Evolutionary conservation across 2,113 vertebrate genomes (phyloP), one percentile per base, ranked within the genome.

Genomic region (Amphilophus citrinellus): DNA sequence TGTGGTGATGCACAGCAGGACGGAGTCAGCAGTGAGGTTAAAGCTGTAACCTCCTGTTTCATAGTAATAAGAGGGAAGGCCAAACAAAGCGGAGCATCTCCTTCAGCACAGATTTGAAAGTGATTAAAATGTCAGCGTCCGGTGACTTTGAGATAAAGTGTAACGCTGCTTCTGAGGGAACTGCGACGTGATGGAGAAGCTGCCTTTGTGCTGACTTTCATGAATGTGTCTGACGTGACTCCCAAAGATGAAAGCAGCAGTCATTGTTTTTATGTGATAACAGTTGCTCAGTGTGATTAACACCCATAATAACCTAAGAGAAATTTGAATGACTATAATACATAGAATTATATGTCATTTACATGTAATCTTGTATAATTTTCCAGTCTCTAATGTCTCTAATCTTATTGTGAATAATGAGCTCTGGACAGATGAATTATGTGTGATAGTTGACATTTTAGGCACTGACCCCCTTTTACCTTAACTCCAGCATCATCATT

Each of bases 361-460:
- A 50, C 44, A 71, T 71, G 66, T 32, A 50, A 71, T 71, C 30
- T 53, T 53, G 44, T 30, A 30, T 71, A 20, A 50, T 71, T 71
- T 71, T 71, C 44, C 66, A 50, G 24, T 50, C 66, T 71, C 6
- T 42, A 15, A 7, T 4, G 44, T 10, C 66, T 15, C 11, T 71
- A 30, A 71, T 71, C 24, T 50, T 50, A 47, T 50, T 71, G 66
- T 50, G 44, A 71, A 71, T 30, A 71, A 71, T 71, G 44, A 71
- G 15, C 66, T 30, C 24, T 30, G 44, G 66, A 4, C 24, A 50
- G 24, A 50, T 50, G 9, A 68, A 68, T 68, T 22, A 27, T 47
- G 42, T 71, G 42, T 47, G 17, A 47, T 18, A 68, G 22, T 27
- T 18, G 3, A 71, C 42, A 30, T 50, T 42, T 71, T 30, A 30